Evolutionary conservation across 1,140 invertebrate genomes (phyloP).

Genomic region (Plectrocnemia conspersa): DNA sequence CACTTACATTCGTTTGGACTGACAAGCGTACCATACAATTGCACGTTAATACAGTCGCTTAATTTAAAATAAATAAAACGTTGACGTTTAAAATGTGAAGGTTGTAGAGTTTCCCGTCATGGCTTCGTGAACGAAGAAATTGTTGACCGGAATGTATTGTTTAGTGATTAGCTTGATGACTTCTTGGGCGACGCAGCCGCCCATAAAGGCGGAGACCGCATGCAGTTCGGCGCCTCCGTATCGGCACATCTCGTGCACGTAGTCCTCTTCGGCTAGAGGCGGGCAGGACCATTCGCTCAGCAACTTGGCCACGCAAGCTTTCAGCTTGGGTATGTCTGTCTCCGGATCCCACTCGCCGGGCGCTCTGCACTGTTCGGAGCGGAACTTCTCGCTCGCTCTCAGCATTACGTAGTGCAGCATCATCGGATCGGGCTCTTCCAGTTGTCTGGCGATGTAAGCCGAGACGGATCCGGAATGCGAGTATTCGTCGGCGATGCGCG

Average conservation of each 20-base stretch:
- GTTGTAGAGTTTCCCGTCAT: constrained; percentile 82
- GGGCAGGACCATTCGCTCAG: constrained; percentile 81
- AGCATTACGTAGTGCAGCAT: constrained; percentile 89
- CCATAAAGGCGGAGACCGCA: constrained; percentile 90
- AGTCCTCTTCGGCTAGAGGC: constrained; percentile 82
- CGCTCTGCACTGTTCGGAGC: constrained; percentile 80
- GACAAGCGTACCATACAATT: too few species aligned
- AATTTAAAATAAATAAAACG: too few species aligned
- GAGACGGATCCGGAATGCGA: constrained; percentile 44
- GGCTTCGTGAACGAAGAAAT: constrained; percentile 94
- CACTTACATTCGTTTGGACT: too few species aligned
- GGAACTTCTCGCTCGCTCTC: constrained; percentile 86
- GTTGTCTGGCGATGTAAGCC: constrained; percentile 44
- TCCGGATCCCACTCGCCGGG: constrained; percentile 90
- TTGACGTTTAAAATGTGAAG: constrained; percentile 58
- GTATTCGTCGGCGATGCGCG: constrained; percentile 77
- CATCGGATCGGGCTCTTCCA: constrained; percentile 71
- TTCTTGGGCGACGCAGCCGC: constrained; percentile 92
- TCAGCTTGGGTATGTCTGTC: constrained; percentile 81
- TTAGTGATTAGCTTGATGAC: constrained; percentile 95
- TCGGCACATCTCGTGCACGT: constrained; percentile 89
- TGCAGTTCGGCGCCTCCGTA: constrained; percentile 94
- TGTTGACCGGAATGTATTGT: constrained; percentile 95
- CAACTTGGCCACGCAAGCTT: constrained; percentile 73
- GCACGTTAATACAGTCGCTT: too few species aligned